A percentile compares a stretch with the other conserved stretches of the same genome.
Evolutionary conservation across 2,888 invertebrate genomes (phyloP).

Genomic region (Trypoxylon attenuatum): DNA sequence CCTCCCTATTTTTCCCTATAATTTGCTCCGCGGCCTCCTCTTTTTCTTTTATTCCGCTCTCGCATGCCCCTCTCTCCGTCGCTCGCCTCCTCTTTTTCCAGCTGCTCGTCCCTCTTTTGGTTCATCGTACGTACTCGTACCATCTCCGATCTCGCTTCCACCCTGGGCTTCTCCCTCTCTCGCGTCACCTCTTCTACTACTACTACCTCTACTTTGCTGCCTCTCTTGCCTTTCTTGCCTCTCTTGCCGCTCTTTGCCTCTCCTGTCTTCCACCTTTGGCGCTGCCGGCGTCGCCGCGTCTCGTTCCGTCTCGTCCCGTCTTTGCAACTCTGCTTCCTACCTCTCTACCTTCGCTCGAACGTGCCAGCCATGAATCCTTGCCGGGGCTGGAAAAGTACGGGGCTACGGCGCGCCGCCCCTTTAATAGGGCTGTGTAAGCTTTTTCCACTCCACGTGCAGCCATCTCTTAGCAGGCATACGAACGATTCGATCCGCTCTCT

Average conservation of each 20-base stretch:
- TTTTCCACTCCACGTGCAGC: constrained; percentile 71
- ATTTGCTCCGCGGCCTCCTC: constrained; percentile 62
- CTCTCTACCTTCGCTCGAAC: constrained; percentile 40
- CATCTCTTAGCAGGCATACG: constrained; percentile 61
- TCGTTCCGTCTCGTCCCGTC: constrained; percentile 24
- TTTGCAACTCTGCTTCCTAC: constrained; percentile 23
- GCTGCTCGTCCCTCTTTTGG: too few species aligned
- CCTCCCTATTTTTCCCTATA: constrained; percentile 67
- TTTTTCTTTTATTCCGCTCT: constrained; percentile 63
- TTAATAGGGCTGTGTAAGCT: constrained; percentile 74
- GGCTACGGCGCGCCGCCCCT: constrained; percentile 69
- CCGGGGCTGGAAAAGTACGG: constrained; percentile 58
- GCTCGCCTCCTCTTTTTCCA: constrained; percentile 34
- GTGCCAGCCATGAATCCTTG: constrained; percentile 74
- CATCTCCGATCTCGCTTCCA: too few species aligned
- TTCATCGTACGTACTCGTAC: too few species aligned
- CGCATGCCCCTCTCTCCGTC: constrained; percentile 49
- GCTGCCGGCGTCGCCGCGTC: constrained; percentile 8
- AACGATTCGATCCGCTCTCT: constrained; percentile 38
- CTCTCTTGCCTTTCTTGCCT: constrained; percentile 19
- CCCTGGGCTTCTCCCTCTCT: too few species aligned
- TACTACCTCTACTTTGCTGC: constrained; percentile 6
- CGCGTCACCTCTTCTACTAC: too few species aligned
- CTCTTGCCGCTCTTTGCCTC: constrained; percentile 8
- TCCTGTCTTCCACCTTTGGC: constrained; percentile 10